phyloP scores from a whole-genome alignment of 1,140 invertebrate species.

The Drosophila pruinosa region DNA sequence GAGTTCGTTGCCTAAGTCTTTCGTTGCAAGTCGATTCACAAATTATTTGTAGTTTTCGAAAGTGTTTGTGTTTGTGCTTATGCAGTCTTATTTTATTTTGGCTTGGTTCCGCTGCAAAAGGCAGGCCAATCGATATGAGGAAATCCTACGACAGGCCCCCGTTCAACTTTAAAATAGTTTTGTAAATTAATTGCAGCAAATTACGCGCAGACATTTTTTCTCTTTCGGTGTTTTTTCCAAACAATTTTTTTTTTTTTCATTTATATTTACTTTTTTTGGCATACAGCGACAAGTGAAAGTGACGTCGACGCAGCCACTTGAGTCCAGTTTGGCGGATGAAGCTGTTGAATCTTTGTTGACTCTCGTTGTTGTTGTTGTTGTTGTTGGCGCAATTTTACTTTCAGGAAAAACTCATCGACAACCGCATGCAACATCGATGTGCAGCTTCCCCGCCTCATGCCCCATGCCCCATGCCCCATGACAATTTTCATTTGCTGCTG shows the following conservation, averaged over 20 bases:
- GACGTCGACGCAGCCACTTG: constrained; percentile 13
- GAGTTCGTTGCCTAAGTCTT: constrained; percentile 67
- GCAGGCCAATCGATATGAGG: constrained; percentile 40
- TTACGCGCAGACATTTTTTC: constrained; percentile 30
- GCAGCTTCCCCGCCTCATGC: background rate
- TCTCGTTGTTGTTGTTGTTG: constrained; percentile 14
- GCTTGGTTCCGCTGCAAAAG: constrained; percentile 38
- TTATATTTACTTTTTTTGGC: constrained; percentile 5
- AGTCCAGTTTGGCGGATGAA: constrained; percentile 39
- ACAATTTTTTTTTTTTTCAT: background rate
- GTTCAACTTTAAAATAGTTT: constrained; percentile 33
- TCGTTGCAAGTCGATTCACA: constrained; percentile 33
- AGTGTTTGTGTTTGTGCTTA: constrained; percentile 9
- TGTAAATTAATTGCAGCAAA: constrained; percentile 38
- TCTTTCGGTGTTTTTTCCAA: background rate
- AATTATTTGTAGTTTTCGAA: constrained; percentile 21
- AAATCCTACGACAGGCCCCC: constrained; percentile 24
- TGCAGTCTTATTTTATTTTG: background rate
- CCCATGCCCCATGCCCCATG: background rate
- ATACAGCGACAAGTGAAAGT: constrained; percentile 38
- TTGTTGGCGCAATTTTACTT: constrained; percentile 31
- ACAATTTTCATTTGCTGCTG: constrained; percentile 22
- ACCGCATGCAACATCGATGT: constrained; percentile 1
- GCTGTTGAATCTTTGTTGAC: constrained; percentile 25
- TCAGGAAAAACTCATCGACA: constrained; percentile 43